phyloP scores from a whole-genome alignment of 2,888 invertebrate genomes.

The Drosophila nr. fundita region DNA sequence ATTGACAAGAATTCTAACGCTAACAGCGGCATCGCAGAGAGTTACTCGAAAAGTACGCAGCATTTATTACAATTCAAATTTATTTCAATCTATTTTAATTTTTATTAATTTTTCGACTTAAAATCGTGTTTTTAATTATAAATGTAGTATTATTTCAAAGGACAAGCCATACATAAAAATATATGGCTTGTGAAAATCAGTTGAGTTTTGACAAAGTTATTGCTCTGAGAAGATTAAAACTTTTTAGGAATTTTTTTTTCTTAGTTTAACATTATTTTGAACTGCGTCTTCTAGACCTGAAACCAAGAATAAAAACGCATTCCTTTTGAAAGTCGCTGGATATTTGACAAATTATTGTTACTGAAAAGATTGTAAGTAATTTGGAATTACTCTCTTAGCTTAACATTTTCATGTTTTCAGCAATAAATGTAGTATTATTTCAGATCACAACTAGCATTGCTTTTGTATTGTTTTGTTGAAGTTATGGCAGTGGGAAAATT shows the following conservation, averaged over 20 bases:
- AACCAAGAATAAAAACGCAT: no score
- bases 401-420: not conserved
- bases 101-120: not conserved
- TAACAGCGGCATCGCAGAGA: slow-evolving; percentile 45
- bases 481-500: not conserved
- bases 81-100: not conserved
- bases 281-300: not conserved
- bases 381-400: not conserved
- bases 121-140: not conserved
- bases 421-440: not conserved
- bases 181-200: not conserved
- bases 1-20: slow-evolving; percentile 74
- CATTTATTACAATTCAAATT: not conserved
- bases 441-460: not conserved
- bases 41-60: slow-evolving; percentile 19
- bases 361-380: not conserved
- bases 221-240: not conserved
- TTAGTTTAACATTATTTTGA: not conserved
- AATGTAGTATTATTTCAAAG: not conserved
- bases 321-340: not conserved
- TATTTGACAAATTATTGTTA: not conserved
- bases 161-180: not conserved
- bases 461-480: no score
- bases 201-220: not conserved
- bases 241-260: not conserved